Evolutionary conservation across 2,888 invertebrate species (phyloP), one percentile per base, ranked within the genome.

Genomic region (Frankliniella fusca): DNA sequence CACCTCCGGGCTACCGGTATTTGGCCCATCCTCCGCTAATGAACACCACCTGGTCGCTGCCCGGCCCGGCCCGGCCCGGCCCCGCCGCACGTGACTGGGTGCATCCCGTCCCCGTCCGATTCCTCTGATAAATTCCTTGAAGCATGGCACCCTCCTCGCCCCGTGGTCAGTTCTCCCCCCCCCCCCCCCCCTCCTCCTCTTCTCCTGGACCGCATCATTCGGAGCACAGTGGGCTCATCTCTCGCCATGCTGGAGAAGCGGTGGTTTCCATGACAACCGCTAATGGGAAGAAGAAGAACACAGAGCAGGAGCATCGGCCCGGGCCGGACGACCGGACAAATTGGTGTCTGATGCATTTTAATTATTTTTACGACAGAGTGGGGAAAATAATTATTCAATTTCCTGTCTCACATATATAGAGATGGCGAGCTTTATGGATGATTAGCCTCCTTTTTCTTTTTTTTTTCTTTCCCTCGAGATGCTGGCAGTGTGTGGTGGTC

Each of bases 281-380:
- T 76, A 76, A 76, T 76, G 70, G 38, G 38, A 38, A 38, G 27
- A 38, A 38, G 27, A 76, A 76, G 70, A 76, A 76, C 70, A 76
- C 70, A 76, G 70, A 27, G 70, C 27, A 76, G 70, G 8, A 76
- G 23, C 70, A 76, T 27, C 70, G 27, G 20, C 54, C 61, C 23
- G 23, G 12, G 70, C n/a, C 23, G 70, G n/a, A 70, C 70, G 10
- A 23, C 70, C 70, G 23, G 70, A 76, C 70, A 76, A 76, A 76
- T 76, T 76, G 70, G 70, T 76, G 70, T 76, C 70, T 76, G 70
- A 76, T 76, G 70, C 70, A 76, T 76, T 76, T 76, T 76, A 76
- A 76, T 76, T 76, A 76, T 76, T 76, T 76, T 76, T 76, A 76
- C 70, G 70, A 76, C 70, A 76, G 70, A 23, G 38, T 38, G 70